phyloP scores from a whole-genome alignment of 2,888 invertebrate species.

The Pristionchus entomophagus region DNA sequence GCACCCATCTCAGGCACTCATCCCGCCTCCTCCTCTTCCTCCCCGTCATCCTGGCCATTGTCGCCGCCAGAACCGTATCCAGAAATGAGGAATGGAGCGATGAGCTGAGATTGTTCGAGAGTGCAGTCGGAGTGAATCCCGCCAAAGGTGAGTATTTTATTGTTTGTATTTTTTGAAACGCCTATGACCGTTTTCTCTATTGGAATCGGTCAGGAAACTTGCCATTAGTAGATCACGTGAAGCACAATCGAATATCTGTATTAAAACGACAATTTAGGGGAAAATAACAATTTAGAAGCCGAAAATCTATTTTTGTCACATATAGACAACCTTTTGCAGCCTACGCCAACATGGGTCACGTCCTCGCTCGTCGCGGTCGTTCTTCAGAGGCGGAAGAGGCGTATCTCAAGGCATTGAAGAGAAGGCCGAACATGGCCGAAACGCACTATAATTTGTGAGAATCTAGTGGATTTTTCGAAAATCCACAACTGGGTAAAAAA shows the following conservation, averaged over 20 bases:
- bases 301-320: too few relatives aligned
- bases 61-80: constrained; percentile 50
- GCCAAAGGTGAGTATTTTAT: constrained; percentile 98
- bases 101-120: constrained; percentile 83
- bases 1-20: background rate
- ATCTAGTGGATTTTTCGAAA: constrained; percentile 76
- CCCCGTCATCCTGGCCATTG: background rate
- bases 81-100: constrained; percentile 62
- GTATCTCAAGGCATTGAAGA: constrained; percentile 89
- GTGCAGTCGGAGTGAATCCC: constrained; percentile 92
- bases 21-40: background rate
- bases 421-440: constrained; percentile 97
- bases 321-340: constrained; percentile 56
- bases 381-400: constrained; percentile 91
- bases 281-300: too few relatives aligned
- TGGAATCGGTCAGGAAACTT: too few relatives aligned
- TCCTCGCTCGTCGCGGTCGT: constrained; percentile 90
- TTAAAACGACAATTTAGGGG: too few relatives aligned
- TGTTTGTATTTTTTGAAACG: too few relatives aligned
- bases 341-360: constrained; percentile 94
- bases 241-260: too few relatives aligned
- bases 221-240: too few relatives aligned
- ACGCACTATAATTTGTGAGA: constrained; percentile 98
- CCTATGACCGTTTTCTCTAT: too few relatives aligned
- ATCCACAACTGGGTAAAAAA: background rate